phyloP scores from a whole-genome alignment of 2,888 invertebrate species.

The Lagria hirta region DNA sequence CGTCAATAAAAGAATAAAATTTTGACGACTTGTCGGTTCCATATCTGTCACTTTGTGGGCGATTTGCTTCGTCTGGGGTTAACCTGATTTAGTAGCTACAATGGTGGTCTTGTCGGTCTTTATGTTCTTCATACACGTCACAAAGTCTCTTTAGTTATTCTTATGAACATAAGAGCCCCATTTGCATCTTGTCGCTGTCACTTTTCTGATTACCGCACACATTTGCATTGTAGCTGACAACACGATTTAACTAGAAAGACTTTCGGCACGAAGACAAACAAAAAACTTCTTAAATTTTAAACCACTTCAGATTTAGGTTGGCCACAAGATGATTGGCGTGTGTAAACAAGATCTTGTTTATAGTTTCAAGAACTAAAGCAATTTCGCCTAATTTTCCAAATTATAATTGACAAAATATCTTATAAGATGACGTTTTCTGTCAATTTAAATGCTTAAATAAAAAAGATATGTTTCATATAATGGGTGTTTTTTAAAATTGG shows the following conservation, averaged over 20 bases:
- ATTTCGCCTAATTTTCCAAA: background rate
- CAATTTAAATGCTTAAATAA: no score
- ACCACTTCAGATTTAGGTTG: no score
- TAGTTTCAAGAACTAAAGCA: background rate
- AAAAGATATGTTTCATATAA: no score
- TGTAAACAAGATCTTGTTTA: no score
- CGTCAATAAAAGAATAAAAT: constrained; percentile 6
- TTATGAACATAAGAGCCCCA: constrained; percentile 20
- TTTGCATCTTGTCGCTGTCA: constrained; percentile 19
- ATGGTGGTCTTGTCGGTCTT: constrained; percentile 34
- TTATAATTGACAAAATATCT: no score
- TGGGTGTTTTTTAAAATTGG: no score
- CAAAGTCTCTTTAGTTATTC: constrained; percentile 16
- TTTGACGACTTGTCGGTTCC: constrained; percentile 24
- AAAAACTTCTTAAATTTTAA: no score
- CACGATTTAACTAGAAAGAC: constrained; percentile 11
- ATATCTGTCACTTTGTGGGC: constrained; percentile 34
- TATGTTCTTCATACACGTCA: constrained; percentile 6
- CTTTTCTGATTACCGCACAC: constrained; percentile 15
- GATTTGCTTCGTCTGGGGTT: constrained; percentile 32
- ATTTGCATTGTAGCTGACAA: constrained; percentile 12
- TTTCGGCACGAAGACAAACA: constrained; percentile 14
- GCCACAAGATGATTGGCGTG: no score
- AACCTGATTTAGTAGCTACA: constrained; percentile 35
- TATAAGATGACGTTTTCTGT: no score